Base-by-base conservation (phyloP, 64 coral and sea anemone genomes). In the Hydrozoanthus tunicans region DNA sequence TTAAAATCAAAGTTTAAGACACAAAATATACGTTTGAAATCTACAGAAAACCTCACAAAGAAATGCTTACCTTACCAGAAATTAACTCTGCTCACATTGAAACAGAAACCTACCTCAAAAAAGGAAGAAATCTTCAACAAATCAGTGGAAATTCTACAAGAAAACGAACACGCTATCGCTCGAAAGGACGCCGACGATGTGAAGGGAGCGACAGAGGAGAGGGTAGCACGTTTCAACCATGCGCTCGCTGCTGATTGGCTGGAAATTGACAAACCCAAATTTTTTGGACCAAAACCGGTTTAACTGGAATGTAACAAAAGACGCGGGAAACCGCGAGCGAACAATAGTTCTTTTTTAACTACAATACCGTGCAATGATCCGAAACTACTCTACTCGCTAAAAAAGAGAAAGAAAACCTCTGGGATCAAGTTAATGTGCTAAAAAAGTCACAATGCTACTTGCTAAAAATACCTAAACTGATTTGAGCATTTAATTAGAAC, bases 71-170 rank as follows among this genome's bases (percentile, higher is more conserved):
- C 84, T 73, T 88, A 88, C 84, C 84, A 88, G 68, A 88, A 88
- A 88, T 69, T 88, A 88, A 74, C 69, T 88, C 70, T 75, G 68
- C 69, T 73, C 68, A 88, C 68, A 88, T 88, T 88, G 84, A 88
- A 88, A 88, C 56, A 73, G 84, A 88, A 88, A 88, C 84, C 84
- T 88, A 88, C 84, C 84, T 88, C 68, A 88, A 86, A 88, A 82
- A 88, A 88, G 68, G 84, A 88, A 88, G 55, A 88, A 88, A 88
- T 88, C 84, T 88, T 88, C 84, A 43, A 73, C 69, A 73, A 88
- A 74, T 88, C 68, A 74, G 84, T 88, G 27, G 56, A 11, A 88
- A 74, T 74, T 70, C 60, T 74, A 17, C 27, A 56, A 70, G 60
- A 74, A 88, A 7, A 27, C 11, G 20, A 73, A 15, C 26, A 58